phyloP scores from a whole-genome alignment of 2,797 vertebrate species.

The Chelon auratus region DNA sequence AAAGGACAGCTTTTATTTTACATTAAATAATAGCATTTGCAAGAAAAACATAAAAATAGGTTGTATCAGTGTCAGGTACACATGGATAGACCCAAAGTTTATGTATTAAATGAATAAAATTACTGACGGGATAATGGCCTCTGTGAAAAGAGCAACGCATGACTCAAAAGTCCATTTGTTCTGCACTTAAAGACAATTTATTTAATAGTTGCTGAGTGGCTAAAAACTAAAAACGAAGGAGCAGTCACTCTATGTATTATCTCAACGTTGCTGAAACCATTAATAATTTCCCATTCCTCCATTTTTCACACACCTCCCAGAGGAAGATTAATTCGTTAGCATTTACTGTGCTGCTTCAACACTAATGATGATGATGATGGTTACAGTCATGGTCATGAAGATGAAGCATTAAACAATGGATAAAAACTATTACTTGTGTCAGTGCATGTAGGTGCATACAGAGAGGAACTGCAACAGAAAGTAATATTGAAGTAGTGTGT shows the following conservation, averaged over 20 bases:
- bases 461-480: constrained; percentile 12
- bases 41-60: constrained; percentile 36
- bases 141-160: too few species aligned
- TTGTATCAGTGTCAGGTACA: constrained; percentile 1
- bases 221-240: constrained; percentile 4
- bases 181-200: neutral
- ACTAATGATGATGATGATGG: constrained; percentile 6
- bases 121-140: too few species aligned
- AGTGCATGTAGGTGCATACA: constrained; percentile 1
- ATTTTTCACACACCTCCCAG: neutral
- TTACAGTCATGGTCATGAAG: constrained; percentile 17
- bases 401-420: constrained; percentile 34
- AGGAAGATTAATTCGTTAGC: constrained; percentile 21
- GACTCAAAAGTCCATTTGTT: neutral
- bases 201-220: constrained; percentile 7
- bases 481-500: constrained; percentile 19
- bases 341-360: constrained; percentile 5
- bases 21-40: constrained; percentile 18
- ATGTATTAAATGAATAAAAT: too few species aligned
- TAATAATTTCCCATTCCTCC: constrained; percentile 36
- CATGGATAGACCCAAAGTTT: too few species aligned
- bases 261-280: constrained; percentile 25
- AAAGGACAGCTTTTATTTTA: constrained; percentile 44
- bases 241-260: neutral
- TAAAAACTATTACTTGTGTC: constrained; percentile 8